Percentiles rank a stretch among this genome's conserved stretches.
Evolutionary conservation across 2,113 vertebrate species (phyloP).

Genomic region (Alaudala cheleensis): DNA sequence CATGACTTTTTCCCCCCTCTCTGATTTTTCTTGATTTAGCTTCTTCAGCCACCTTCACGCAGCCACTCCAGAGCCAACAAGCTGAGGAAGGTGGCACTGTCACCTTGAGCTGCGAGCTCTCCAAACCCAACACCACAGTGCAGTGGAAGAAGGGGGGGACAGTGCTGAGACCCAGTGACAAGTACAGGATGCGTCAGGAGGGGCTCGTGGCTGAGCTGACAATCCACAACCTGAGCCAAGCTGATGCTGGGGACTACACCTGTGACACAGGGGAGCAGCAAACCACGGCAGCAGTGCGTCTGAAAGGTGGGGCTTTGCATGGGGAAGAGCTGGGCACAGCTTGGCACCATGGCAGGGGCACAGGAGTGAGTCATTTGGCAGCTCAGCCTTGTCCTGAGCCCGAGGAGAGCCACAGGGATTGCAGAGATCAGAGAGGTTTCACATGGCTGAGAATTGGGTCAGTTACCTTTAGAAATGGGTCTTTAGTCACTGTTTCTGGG

Average conservation of each 20-base stretch:
- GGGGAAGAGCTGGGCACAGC: neutral
- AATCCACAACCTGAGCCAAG: conserved; percentile 67
- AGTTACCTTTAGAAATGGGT: neutral
- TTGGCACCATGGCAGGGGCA: fast-evolving
- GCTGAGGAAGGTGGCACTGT: conserved; percentile 77
- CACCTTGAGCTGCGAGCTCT: conserved; percentile 78
- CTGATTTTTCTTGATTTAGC: conserved; percentile 33
- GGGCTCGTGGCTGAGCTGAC: conserved; percentile 76
- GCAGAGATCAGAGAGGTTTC: neutral
- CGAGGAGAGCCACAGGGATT: neutral
- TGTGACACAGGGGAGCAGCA: conserved; percentile 82
- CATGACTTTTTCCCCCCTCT: fast-evolving
- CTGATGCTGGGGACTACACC: conserved; percentile 84
- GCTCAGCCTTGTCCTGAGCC: neutral
- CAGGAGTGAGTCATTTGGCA: fast-evolving
- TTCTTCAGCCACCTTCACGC: conserved; percentile 51
- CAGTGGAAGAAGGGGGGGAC: conserved; percentile 83
- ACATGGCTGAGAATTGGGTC: neutral
- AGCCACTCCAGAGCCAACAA: conserved; percentile 77
- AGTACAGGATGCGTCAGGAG: conserved; percentile 71
- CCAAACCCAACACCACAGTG: conserved; percentile 8
- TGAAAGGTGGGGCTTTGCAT: conserved; percentile 74
- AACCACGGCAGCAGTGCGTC: conserved; percentile 75
- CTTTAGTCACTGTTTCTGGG: neutral
- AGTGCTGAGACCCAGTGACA: conserved; percentile 61